Evolutionary conservation across 1,140 invertebrate genomes (phyloP), one percentile per base, ranked within the genome.

Genomic region (Dendroctonus ponderosae): DNA sequence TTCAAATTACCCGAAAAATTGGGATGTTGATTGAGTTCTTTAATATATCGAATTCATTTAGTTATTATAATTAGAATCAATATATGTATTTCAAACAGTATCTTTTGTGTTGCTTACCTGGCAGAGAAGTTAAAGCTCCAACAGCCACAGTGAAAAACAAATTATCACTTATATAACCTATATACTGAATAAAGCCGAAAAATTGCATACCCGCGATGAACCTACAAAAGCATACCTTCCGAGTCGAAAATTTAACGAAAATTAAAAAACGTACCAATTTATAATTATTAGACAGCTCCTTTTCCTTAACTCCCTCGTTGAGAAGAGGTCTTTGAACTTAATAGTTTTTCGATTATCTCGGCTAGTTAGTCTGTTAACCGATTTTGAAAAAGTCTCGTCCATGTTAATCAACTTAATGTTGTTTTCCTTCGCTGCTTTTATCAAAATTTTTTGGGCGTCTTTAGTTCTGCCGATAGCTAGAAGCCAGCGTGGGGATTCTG

Each of bases 401-500:
- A 26, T 26, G 26, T 26, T 26, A 26, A 26, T 26, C 26, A 26
- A 26, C 26, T 26, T 26, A 12, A 79, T 67, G 66, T 69, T 67
- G 52, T 75, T 76, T 51, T 64, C 57, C 67, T 79, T 83, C 3
- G 89, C 90, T 15, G 88, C 89, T 65, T 80, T 82, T 74, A 86
- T 80, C 41, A 94, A 78, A 15, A 92, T 84, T 53, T 79, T 77
- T 7, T 86, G 81, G 0, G 91, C 88, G 71, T 89, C 84, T 5
- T 86, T 84, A 15, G 87, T 80, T 69, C 79, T 85, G 0, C 89
- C 88, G 9, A 85, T 82, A 3, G 87, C 86, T 0, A 91, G 71
- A 1, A 94, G 81, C 91, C 91, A 94, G 58, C 91, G 82, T 0
- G 91, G 91, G 0, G 90, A 91, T 79, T 94, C 91, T 14, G 91